These are phyloP conservation scores for Fukomys damarensis DNA, from an alignment of 2,113 vertebrate genomes.

Conservation along the genomic window DNA sequence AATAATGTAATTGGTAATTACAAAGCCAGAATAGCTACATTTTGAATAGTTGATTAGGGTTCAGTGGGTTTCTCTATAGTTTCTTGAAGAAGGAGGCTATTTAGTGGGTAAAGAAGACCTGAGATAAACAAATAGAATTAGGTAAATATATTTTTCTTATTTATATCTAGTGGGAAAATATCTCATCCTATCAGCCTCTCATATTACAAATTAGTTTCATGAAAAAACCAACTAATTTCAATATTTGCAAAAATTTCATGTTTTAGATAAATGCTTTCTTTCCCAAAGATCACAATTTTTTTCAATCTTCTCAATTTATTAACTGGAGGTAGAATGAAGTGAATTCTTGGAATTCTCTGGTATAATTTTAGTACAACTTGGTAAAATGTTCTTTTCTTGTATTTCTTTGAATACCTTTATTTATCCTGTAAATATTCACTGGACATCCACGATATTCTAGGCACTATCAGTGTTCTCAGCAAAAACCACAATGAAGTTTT, in stretches of 20 bases:
- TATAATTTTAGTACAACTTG: rapidly evolving
- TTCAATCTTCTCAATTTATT: conserved; percentile 47
- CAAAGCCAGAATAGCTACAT: conserved; percentile 72
- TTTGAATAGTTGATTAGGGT: conserved; percentile 74
- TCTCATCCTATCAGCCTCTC: conserved; percentile 25
- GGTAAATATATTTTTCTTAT: conserved; percentile 33
- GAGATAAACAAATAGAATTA: conserved; percentile 70
- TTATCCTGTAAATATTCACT: conserved; percentile 18
- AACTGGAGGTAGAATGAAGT: conserved; percentile 9
- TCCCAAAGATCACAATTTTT: background rate
- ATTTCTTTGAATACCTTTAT: conserved; percentile 11
- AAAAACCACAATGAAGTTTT: background rate
- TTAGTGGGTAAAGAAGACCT: conserved; percentile 55
- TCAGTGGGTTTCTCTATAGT: conserved; percentile 1
- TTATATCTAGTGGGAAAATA: background rate
- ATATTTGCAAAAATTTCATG: background rate
- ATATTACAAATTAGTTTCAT: conserved; percentile 6
- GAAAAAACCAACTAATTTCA: conserved; percentile 6
- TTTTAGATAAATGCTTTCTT: conserved; percentile 27
- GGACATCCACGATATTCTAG: background rate
- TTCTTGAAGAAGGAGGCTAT: background rate
- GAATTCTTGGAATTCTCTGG: conserved; percentile 34
- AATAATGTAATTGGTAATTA: conserved; percentile 74
- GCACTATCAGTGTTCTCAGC: background rate
- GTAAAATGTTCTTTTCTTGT: background rate